Evolutionary conservation across 2,888 invertebrate species (phyloP).

Genomic region (Zygogramma bicolorata): DNA sequence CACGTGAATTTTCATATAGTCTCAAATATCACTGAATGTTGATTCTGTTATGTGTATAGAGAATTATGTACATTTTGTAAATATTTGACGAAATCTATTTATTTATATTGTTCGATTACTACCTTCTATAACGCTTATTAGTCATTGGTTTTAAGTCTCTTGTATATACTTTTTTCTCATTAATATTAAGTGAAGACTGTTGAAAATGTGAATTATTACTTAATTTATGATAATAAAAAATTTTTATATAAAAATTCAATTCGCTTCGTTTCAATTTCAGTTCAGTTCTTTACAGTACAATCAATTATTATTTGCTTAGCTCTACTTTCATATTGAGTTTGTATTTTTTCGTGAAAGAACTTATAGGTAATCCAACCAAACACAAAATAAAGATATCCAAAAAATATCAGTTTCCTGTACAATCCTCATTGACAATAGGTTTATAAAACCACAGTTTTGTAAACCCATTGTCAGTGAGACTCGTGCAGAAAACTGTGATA

Average conservation of each 20-base stretch:
- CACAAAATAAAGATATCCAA: no score
- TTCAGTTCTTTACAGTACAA: no score
- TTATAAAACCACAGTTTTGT: no score
- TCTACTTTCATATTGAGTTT: no score
- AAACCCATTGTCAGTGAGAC: no score
- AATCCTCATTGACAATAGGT: no score
- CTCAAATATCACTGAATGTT: slow-evolving; percentile 49
- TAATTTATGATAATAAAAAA: slow-evolving; percentile 53
- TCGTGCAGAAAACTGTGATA: no score
- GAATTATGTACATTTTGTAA: slow-evolving; percentile 59
- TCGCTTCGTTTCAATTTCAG: no score
- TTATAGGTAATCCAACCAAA: no score
- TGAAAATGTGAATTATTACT: slow-evolving; percentile 60
- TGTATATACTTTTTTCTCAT: slow-evolving; percentile 57
- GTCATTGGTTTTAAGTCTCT: slow-evolving; percentile 63
- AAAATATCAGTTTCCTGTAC: no score
- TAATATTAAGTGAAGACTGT: slow-evolving; percentile 64
- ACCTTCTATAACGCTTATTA: slow-evolving; percentile 63
- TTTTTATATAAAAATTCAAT: slow-evolving; percentile 31
- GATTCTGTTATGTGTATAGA: slow-evolving; percentile 52
- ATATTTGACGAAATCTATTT: slow-evolving; percentile 56
- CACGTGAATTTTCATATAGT: slow-evolving; percentile 45
- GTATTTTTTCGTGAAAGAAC: no score
- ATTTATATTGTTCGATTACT: slow-evolving; percentile 54
- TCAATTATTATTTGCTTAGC: no score